Evolutionary conservation across 2,797 vertebrate genomes (phyloP).

Genomic region (Pseudochirops corinnae): DNA sequence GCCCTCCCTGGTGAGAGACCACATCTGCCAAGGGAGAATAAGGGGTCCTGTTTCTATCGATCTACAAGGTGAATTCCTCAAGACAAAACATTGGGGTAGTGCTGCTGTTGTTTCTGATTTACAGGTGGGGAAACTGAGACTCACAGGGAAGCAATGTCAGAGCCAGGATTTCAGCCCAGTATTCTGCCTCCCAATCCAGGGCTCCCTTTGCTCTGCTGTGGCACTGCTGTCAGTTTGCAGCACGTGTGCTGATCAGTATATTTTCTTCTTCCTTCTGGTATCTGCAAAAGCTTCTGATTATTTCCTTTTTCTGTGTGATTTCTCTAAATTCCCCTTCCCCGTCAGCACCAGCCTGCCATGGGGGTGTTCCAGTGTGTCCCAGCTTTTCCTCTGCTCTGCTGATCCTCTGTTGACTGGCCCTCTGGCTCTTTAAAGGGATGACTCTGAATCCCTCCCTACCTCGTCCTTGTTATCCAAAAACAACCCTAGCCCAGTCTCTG

Average conservation of each 20-base stretch:
- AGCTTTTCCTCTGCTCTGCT: not conserved
- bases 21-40: not conserved
- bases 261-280: conserved; percentile 51
- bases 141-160: not conserved
- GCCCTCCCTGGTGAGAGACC: not conserved
- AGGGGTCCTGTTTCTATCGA: not conserved
- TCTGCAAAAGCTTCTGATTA: conserved; percentile 17
- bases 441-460: conserved; percentile 16
- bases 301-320: conserved; percentile 25
- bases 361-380: not conserved
- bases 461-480: conserved; percentile 2
- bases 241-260: not conserved
- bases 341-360: not conserved
- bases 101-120: not conserved
- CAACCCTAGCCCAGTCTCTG: conserved; percentile 40
- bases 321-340: conserved; percentile 39
- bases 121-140: not conserved
- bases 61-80: not conserved
- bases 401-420: not conserved
- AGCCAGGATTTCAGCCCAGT: not conserved
- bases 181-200: not conserved
- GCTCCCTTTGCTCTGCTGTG: not conserved
- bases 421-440: not conserved
- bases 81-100: not conserved
- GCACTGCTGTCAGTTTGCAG: not conserved